These are phyloP conservation scores for Alexandromys fortis DNA, from an alignment of 2,113 vertebrate genomes.

Conservation along the genomic window DNA sequence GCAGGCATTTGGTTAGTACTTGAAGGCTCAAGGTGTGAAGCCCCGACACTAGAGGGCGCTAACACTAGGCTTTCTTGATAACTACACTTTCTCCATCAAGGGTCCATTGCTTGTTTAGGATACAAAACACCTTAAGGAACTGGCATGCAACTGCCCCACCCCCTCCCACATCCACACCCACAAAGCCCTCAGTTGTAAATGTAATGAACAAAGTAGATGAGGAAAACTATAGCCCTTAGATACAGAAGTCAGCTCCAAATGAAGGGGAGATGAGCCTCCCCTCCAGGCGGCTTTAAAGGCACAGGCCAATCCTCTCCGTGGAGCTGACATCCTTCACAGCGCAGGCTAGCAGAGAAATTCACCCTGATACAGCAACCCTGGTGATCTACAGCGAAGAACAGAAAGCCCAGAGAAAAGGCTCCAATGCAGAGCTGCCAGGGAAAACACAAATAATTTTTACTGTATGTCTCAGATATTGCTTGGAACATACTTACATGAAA, in stretches of 20 bases:
- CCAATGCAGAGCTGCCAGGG: not conserved
- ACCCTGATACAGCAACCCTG: not conserved
- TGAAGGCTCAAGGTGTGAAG: not conserved
- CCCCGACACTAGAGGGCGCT: too few species aligned
- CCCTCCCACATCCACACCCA: not conserved
- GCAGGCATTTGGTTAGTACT: not conserved
- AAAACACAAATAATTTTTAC: not conserved
- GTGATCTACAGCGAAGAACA: not conserved
- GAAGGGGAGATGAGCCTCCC: not conserved
- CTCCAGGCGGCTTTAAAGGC: not conserved
- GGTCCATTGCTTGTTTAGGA: not conserved
- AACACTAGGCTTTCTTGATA: not conserved
- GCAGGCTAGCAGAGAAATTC: not conserved
- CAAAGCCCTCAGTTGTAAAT: not conserved
- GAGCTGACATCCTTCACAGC: not conserved
- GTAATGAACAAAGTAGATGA: not conserved
- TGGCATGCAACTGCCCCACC: not conserved
- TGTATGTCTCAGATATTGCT: not conserved
- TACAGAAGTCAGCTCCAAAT: not conserved
- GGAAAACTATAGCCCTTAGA: conserved; percentile 10
- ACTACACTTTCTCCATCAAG: not conserved
- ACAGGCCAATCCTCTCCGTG: not conserved
- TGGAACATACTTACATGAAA: not conserved
- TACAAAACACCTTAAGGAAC: not conserved
- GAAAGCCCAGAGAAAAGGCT: not conserved